A percentile compares a stretch with the other conserved stretches of the same genome.
Evolutionary conservation across 2,797 vertebrate genomes (phyloP).

Genomic region (Darevskia mixta): DNA sequence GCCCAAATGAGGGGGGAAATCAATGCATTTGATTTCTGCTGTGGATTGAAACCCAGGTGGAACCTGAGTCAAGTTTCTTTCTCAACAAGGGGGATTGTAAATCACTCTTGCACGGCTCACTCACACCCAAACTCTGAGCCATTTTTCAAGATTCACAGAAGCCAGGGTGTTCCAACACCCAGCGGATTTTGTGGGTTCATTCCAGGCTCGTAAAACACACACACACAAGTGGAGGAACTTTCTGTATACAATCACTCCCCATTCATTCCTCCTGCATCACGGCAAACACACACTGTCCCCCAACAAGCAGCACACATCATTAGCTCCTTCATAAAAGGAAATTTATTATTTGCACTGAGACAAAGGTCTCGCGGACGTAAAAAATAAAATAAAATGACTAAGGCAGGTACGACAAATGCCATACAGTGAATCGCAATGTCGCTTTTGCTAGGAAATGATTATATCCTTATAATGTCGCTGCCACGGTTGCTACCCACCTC

Average conservation of each 20-base stretch:
- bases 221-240: background rate
- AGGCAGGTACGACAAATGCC: conserved; percentile 61
- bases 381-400: conserved; percentile 36
- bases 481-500: background rate
- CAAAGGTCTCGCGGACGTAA: conserved; percentile 76
- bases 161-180: conserved; percentile 58
- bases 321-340: conserved; percentile 66
- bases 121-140: conserved; percentile 50
- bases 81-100: conserved; percentile 41
- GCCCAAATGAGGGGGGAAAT: conserved; percentile 33
- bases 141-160: conserved; percentile 23
- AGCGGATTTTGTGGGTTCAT: conserved; percentile 63
- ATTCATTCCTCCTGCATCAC: background rate
- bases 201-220: conserved; percentile 56
- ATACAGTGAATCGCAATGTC: conserved; percentile 71
- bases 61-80: conserved; percentile 40
- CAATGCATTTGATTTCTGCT: conserved; percentile 53
- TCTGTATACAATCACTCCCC: background rate
- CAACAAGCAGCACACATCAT: conserved; percentile 73
- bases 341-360: conserved; percentile 71
- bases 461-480: conserved; percentile 51
- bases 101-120: conserved; percentile 44
- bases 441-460: conserved; percentile 70
- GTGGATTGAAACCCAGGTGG: conserved; percentile 59
- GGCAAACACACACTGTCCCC: background rate